phyloP scores from a whole-genome alignment of 92 coral and sea anemone genomes.

The Virgularia gustaviana region DNA sequence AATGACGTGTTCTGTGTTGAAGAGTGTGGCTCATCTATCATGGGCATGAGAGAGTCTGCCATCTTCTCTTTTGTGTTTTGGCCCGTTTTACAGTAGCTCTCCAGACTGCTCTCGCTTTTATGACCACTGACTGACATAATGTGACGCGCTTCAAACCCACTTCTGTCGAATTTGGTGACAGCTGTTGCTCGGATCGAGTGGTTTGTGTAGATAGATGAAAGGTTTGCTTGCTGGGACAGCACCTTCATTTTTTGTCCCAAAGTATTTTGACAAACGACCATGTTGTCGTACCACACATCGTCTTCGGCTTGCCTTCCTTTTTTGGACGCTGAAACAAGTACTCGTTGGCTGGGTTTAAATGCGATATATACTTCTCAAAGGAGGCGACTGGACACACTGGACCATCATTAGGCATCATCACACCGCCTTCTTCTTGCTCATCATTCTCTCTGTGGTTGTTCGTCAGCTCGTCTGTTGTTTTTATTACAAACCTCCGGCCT shows the following conservation, averaged over 20 bases:
- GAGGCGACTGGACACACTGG: slow-evolving; percentile 16
- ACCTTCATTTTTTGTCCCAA: slow-evolving; percentile 28
- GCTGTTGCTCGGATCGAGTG: slow-evolving; percentile 37
- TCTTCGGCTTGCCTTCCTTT: background rate
- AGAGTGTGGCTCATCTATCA: background rate
- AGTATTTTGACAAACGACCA: slow-evolving; percentile 25
- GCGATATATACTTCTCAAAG: slow-evolving; percentile 48
- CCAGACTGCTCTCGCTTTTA: slow-evolving; percentile 6
- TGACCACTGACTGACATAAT: slow-evolving; percentile 23
- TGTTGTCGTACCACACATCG: slow-evolving; percentile 42
- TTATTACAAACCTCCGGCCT: background rate
- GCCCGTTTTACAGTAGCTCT: background rate
- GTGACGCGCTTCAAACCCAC: slow-evolving; percentile 13
- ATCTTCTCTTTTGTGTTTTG: slow-evolving; percentile 1
- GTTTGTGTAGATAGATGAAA: slow-evolving; percentile 34
- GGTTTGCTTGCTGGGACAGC: slow-evolving; percentile 26
- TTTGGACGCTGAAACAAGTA: slow-evolving; percentile 53
- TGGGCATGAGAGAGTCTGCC: background rate
- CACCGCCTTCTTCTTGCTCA: background rate
- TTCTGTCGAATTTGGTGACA: background rate
- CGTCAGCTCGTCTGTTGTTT: too few relatives aligned
- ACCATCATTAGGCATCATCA: slow-evolving; percentile 3
- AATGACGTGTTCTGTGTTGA: too few relatives aligned
- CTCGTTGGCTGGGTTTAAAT: slow-evolving; percentile 47
- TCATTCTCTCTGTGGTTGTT: background rate